Percentiles rank a stretch among this genome's conserved stretches.
Conservation (phyloP, 2,797 vertebrate genomes). For the Gymnopithys bicolor region DNA sequence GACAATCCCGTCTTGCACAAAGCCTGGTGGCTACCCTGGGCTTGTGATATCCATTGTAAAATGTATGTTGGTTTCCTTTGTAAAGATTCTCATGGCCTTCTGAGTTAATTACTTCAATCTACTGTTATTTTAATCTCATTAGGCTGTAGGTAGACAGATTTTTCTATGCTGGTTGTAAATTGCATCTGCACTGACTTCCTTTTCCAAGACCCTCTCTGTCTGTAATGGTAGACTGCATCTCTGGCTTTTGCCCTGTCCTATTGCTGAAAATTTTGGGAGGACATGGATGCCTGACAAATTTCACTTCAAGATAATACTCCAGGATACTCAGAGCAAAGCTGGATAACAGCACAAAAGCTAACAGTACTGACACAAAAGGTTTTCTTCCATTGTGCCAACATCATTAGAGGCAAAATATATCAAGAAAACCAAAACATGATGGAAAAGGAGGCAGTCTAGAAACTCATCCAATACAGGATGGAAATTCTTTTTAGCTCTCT, state of each 20-base stretch:
- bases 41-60: background rate
- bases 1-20: background rate
- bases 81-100: background rate
- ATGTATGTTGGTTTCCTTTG: background rate
- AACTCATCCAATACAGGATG: background rate
- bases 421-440: background rate
- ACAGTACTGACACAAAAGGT: background rate
- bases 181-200: background rate
- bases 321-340: background rate
- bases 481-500: background rate
- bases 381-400: background rate
- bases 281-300: background rate
- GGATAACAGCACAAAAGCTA: background rate
- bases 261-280: background rate
- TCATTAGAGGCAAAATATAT: background rate
- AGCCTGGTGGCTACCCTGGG: background rate
- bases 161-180: background rate
- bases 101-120: background rate
- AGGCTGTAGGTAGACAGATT: background rate
- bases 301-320: background rate
- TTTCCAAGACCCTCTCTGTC: background rate
- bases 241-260: background rate
- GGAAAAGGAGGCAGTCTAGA: background rate
- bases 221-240: background rate
- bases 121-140: background rate